Percentiles rank a stretch among this genome's conserved stretches.
Conservation (phyloP, 2,113 vertebrate species). For the Columbina picui region DNA sequence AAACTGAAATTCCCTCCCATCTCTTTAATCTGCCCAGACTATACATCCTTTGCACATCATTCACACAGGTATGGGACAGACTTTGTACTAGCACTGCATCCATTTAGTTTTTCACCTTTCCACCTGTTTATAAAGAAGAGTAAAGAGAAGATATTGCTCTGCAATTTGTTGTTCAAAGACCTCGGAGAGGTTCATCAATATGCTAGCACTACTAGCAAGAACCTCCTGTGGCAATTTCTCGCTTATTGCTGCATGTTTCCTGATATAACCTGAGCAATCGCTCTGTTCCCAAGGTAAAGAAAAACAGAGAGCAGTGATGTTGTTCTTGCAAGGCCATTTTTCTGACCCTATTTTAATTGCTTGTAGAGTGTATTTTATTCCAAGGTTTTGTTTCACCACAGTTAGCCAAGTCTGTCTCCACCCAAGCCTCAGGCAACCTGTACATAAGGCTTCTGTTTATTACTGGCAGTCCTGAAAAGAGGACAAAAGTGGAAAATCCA, state of each 20-base stretch:
- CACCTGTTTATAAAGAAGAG: neutral
- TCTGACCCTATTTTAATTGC: neutral
- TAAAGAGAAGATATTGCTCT: neutral
- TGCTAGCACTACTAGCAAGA: neutral
- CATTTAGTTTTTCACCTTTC: neutral
- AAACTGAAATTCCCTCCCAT: neutral
- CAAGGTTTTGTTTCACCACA: neutral
- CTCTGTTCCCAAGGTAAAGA: neutral
- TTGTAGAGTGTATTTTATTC: neutral
- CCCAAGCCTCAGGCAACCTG: neutral
- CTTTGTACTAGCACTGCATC: neutral
- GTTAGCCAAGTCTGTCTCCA: neutral
- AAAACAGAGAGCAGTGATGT: neutral
- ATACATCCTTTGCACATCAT: neutral
- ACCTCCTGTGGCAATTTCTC: neutral
- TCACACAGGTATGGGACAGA: neutral
- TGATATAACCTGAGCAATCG: neutral
- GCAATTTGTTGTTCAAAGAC: neutral
- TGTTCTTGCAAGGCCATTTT: neutral
- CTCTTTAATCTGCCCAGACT: neutral
- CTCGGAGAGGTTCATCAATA: neutral
- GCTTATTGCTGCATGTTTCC: neutral
- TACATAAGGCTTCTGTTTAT: neutral
- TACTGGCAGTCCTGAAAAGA: neutral
- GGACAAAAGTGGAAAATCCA: neutral